phyloP scores from a whole-genome alignment of 2,888 invertebrate species.

The Drosophila peninsularis region DNA sequence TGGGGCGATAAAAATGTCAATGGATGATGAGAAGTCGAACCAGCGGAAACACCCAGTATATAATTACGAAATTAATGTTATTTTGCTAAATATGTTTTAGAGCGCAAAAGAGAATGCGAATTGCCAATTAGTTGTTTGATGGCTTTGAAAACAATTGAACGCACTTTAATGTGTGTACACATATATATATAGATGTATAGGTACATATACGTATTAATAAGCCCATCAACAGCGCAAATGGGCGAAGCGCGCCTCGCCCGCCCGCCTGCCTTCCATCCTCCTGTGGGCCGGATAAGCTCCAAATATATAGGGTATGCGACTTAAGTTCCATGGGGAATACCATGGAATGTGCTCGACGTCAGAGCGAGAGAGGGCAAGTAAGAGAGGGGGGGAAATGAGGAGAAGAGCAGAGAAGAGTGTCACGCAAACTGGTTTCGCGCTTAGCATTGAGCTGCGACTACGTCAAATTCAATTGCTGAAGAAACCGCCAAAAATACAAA shows the following conservation, averaged over 20 bases:
- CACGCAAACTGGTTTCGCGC: constrained; percentile 61
- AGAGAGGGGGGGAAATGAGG: constrained; percentile 10
- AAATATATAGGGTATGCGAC: background rate
- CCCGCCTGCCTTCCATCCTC: too few species aligned
- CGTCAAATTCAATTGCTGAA: constrained; percentile 32
- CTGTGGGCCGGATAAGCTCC: background rate
- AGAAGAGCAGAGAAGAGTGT: constrained; percentile 23
- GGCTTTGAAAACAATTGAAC: constrained; percentile 30
- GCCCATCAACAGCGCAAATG: constrained; percentile 27
- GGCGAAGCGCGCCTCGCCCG: constrained; percentile 27
- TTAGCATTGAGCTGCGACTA: constrained; percentile 66
- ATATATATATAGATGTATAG: constrained; percentile 2
- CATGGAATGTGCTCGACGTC: constrained; percentile 40
- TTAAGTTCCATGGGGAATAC: constrained; percentile 59
- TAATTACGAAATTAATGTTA: background rate
- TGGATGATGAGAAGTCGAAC: constrained; percentile 1
- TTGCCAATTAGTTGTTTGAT: constrained; percentile 37
- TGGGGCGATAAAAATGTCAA: constrained; percentile 15
- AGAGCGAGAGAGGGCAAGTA: background rate
- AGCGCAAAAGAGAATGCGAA: constrained; percentile 8
- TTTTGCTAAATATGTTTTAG: constrained; percentile 7
- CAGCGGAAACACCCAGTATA: background rate
- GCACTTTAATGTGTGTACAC: constrained; percentile 9
- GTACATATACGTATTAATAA: constrained; percentile 37
- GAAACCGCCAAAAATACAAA: constrained; percentile 24